Evolutionary conservation across 2,888 invertebrate genomes (phyloP).

Genomic region (Cataglyphis rosenhaueri): DNA sequence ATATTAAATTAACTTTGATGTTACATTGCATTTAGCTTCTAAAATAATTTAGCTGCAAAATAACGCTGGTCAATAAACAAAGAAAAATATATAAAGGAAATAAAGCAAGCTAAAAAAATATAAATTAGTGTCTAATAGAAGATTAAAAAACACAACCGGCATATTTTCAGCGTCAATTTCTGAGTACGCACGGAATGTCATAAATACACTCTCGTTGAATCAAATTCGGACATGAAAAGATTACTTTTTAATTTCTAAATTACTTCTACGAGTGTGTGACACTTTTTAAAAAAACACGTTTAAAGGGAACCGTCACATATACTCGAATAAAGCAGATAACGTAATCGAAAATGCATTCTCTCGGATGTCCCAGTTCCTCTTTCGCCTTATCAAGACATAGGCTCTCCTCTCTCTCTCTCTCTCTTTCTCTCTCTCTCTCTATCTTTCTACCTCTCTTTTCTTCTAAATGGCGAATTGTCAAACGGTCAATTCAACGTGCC

Average conservation of each 20-base stretch:
- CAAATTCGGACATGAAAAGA: neutral
- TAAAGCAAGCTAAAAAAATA: neutral
- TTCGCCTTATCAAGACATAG: slow-evolving; percentile 8
- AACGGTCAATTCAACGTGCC: slow-evolving; percentile 59
- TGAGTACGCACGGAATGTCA: slow-evolving; percentile 1
- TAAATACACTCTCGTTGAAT: neutral
- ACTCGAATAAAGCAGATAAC: slow-evolving; percentile 17
- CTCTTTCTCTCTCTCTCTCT: neutral
- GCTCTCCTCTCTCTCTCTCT: neutral
- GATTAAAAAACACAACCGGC: neutral
- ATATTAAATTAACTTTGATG: neutral
- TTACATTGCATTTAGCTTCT: neutral
- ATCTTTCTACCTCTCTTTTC: neutral
- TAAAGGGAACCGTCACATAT: neutral
- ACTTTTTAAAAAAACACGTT: neutral
- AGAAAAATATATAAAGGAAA: neutral
- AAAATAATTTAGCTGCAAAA: neutral
- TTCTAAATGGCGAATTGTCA: slow-evolving; percentile 31
- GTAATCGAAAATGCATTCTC: neutral
- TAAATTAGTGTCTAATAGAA: neutral
- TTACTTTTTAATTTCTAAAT: neutral
- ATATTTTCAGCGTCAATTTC: slow-evolving; percentile 7
- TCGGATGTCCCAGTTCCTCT: slow-evolving; percentile 23
- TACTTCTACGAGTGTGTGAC: neutral
- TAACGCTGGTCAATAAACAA: neutral